Conservation (phyloP, 2,797 vertebrate genomes). For the Bryconaethiops microstoma region DNA sequence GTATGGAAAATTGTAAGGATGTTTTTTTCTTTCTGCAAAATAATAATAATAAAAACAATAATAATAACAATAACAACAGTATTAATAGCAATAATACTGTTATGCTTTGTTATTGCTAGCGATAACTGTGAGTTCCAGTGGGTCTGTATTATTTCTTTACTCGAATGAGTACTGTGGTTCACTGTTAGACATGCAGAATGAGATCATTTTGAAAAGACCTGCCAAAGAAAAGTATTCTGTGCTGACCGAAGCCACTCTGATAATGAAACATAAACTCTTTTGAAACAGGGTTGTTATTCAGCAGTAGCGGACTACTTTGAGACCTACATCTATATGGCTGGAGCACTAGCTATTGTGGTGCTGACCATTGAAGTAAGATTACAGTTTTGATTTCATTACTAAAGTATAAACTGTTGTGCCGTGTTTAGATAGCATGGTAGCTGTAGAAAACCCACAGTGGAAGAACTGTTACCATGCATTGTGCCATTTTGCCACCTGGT, state of each 20-base stretch:
- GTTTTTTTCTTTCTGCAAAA: no score
- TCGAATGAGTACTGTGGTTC: neutral
- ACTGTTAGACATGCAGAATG: neutral
- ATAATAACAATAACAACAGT: no score
- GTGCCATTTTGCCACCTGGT: conserved; percentile 40
- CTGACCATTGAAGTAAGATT: conserved; percentile 86
- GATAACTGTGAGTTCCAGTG: no score
- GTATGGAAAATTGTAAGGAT: no score
- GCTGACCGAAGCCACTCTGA: conserved; percentile 16
- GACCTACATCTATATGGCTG: conserved; percentile 89
- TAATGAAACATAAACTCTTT: neutral
- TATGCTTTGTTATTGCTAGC: no score
- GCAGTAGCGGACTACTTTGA: conserved; percentile 90
- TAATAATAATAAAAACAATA: no score
- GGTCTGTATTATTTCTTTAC: neutral
- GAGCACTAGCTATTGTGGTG: conserved; percentile 89
- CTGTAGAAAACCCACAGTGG: neutral
- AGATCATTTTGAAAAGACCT: neutral
- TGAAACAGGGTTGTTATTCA: conserved; percentile 87
- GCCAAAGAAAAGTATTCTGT: conserved; percentile 8
- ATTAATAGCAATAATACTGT: no score
- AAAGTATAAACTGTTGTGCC: neutral
- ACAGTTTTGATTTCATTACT: neutral
- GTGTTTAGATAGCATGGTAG: neutral
- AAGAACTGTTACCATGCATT: neutral